Evolutionary conservation across 2,888 invertebrate genomes (phyloP).

Genomic region (Microdon myrmicae): DNA sequence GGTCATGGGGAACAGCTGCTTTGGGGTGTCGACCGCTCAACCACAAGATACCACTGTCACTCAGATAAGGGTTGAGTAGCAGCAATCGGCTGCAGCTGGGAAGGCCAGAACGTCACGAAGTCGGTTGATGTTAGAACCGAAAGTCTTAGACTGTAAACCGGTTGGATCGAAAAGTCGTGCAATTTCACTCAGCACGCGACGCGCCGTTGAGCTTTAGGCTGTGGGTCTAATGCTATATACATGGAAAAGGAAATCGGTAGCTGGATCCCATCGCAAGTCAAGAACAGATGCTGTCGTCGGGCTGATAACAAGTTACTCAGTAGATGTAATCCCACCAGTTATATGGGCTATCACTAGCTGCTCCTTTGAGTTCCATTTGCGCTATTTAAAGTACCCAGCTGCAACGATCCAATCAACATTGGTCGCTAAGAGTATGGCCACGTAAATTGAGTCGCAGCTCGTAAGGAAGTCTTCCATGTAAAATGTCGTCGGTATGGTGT

Average conservation of each 20-base stretch:
- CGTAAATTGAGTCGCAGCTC: conserved; percentile 7
- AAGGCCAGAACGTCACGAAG: too few species aligned
- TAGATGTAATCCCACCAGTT: background rate
- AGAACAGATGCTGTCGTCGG: conserved; percentile 5
- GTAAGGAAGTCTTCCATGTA: conserved; percentile 23
- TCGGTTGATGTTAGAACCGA: too few species aligned
- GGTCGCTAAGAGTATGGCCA: background rate
- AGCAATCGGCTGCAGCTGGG: too few species aligned
- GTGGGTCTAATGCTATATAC: too few species aligned
- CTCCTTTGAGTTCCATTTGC: conserved; percentile 20
- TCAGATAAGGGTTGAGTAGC: too few species aligned
- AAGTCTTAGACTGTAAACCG: too few species aligned
- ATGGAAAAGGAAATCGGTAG: too few species aligned
- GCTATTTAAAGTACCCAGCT: conserved; percentile 3
- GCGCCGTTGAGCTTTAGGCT: too few species aligned
- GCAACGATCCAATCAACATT: conserved; percentile 11
- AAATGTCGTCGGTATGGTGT: conserved; percentile 15
- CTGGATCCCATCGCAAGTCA: conserved; percentile 13
- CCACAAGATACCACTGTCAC: too few species aligned
- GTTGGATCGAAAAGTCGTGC: too few species aligned
- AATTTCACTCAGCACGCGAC: too few species aligned
- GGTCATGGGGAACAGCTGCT: background rate
- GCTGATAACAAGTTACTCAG: background rate
- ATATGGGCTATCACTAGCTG: background rate
- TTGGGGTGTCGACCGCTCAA: too few species aligned